Evolutionary conservation across 2,797 vertebrate genomes (phyloP), one percentile per base, ranked within the genome.

Genomic region (Poecilia wingei): DNA sequence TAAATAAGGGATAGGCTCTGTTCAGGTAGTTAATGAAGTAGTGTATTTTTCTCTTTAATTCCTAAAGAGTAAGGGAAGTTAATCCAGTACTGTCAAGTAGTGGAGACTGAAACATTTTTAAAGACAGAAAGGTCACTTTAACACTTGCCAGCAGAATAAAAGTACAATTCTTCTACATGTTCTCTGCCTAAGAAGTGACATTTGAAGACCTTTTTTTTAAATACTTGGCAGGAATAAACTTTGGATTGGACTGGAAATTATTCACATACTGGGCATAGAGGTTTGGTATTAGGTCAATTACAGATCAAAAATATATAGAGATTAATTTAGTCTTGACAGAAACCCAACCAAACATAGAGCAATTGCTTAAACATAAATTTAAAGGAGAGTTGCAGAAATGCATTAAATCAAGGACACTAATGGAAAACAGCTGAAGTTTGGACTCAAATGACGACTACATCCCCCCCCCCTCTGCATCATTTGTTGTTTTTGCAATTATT

Each of bases 401-500:
- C 4, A 31, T 41, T 2, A 73, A 33, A 79, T 9, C 9, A 43
- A 47, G 39, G 22, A 1, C 36, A 10, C 53, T n/a, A 55, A 55
- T 0, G 53, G 53, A 55, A n/a, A n/a, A 55, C 10, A 55, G 25
- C 53, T n/a, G 9, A 55, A n/a, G 53, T 41, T 45, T 28, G 49
- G 16, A 25, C 28, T 25, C 55, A 8, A 36, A 46, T 45, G 6
- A 36, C 7, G 14, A 25, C 43, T 20, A 10, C 43, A 45, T 51
- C 3, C 13, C n/a, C 45, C 18, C 59, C 6, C 47, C 49, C 0
- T 49, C 10, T 61, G 74, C n/a, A 45, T 18, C 25, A 41, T 41
- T 73, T 71, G 22, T 33, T 74, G 18, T 64, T 64, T 20, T 31
- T 59, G 61, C 22, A 72, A 53, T 82, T 68, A 77, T 77, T 77